Base-by-base conservation (phyloP, 2,797 vertebrate genomes). In the Fundulus diaphanus region DNA sequence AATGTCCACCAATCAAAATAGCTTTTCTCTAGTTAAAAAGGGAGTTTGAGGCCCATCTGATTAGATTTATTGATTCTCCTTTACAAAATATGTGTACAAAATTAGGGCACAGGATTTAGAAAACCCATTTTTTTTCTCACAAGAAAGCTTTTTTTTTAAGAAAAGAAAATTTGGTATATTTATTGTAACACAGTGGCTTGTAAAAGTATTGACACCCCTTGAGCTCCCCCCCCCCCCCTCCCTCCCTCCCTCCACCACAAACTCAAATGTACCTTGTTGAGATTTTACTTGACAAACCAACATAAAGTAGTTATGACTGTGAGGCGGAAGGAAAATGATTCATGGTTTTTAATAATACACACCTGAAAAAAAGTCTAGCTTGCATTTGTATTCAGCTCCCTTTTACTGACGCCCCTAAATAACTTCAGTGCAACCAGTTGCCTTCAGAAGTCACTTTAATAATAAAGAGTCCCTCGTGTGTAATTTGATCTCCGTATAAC, bases 71-170 rank as follows among this genome's bases (percentile, higher is more conserved):
- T 4, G 7, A 63, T 3, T 52, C 22, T 67, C 48, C 31, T 65
- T 68, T 59, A 82, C 22, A 82, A 82, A 87, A 85, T 7, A 72
- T 51, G 31, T 4, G 5, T 81, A 73, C 12, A 74, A 80, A 86
- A 67, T n/a, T 74, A 27, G 33, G 27, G n/a, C 71, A 31, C 13
- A 40, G 65, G 61, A 68, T 71, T 78, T 83, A 81, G 15, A 80
- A 84, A 88, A 78, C 29, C 44, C 57, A n/a, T 31, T 80, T 73
- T 71, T 42, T n/a, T n/a, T n/a, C n/a, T n/a, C n/a, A n/a, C n/a
- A n/a, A n/a, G n/a, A n/a, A n/a, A n/a, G n/a, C n/a, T n/a, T n/a
- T n/a, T n/a, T n/a, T 65, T 82, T 68, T 67, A n/a, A 42, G 29
- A 44, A 37, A 49, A 74, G 16, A 18, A 44, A 49, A 67, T 46